These are phyloP conservation scores for Apistogramma diplotaenia DNA, from an alignment of 2,113 vertebrate species.

Conservation along the genomic window DNA sequence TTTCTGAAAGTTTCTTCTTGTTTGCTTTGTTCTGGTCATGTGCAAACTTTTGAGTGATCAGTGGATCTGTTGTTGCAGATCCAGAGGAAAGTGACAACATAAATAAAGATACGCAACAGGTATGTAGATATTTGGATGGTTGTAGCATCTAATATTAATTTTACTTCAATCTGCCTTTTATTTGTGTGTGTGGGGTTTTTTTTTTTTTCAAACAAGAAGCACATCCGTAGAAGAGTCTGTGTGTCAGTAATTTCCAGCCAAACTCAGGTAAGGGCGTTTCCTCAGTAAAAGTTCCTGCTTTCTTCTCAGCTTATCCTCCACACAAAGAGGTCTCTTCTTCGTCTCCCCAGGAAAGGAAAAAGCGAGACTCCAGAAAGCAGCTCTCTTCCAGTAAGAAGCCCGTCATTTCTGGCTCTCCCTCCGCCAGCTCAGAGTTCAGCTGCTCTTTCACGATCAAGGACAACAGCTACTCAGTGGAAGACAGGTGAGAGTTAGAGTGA, in stretches of 20 bases:
- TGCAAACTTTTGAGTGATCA: not conserved
- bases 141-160: not conserved
- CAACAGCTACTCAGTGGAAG: not conserved
- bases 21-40: not conserved
- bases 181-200: not conserved
- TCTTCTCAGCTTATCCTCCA: not conserved
- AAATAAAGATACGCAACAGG: slow-evolving; percentile 68
- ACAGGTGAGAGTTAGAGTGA: slow-evolving; percentile 18
- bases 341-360: slow-evolving; percentile 51
- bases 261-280: slow-evolving; percentile 50
- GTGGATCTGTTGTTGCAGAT: slow-evolving; percentile 61
- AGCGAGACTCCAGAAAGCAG: slow-evolving; percentile 5
- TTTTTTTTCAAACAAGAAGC: slow-evolving; percentile 47
- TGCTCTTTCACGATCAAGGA: slow-evolving; percentile 15
- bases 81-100: slow-evolving; percentile 69
- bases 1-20: not conserved
- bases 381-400: slow-evolving; percentile 18
- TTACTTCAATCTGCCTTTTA: not conserved
- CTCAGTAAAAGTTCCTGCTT: not conserved
- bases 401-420: not conserved
- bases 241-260: slow-evolving; percentile 77
- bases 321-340: not conserved
- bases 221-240: slow-evolving; percentile 78
- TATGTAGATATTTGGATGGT: slow-evolving; percentile 19
- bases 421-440: slow-evolving; percentile 25